Conservation (phyloP, 2,888 invertebrate species). For the Drosophila mercatorum region DNA sequence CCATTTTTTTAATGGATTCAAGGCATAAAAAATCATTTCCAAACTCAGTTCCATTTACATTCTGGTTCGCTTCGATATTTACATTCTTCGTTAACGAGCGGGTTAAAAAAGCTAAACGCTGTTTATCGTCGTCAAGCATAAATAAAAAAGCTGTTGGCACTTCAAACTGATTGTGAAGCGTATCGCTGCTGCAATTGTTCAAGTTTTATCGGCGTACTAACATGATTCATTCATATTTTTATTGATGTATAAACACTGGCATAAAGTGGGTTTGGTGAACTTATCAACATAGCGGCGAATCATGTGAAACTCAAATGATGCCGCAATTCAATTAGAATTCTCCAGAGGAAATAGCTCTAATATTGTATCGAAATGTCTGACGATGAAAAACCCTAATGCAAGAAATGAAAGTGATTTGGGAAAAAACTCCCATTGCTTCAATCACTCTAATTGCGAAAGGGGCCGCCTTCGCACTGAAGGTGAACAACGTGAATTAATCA, state of each 20-base stretch:
- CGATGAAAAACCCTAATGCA: not conserved
- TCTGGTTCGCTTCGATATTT: not conserved
- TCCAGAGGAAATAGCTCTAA: not conserved
- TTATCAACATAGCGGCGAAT: not conserved
- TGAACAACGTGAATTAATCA: conserved; percentile 18
- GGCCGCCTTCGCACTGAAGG: not conserved
- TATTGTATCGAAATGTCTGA: not conserved
- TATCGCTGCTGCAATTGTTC: not conserved
- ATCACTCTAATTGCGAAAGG: conserved; percentile 1
- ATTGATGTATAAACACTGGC: not conserved
- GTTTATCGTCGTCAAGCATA: not conserved
- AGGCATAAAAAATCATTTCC: not conserved
- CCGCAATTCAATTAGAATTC: not conserved
- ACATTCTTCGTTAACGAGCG: not conserved
- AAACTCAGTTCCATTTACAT: not conserved
- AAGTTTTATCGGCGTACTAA: not conserved
- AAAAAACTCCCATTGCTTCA: conserved; percentile 6
- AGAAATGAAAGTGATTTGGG: conserved; percentile 1
- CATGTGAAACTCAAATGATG: not conserved
- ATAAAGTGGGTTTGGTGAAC: not conserved
- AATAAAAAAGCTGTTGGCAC: not conserved
- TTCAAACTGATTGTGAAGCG: not conserved
- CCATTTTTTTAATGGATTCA: not conserved
- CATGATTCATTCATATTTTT: conserved; percentile 4
- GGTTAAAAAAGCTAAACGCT: not conserved